Percentiles rank a stretch among this genome's conserved stretches.
Evolutionary conservation across 1,140 invertebrate species (phyloP).

Genomic region (Drosophila micromelanica): DNA sequence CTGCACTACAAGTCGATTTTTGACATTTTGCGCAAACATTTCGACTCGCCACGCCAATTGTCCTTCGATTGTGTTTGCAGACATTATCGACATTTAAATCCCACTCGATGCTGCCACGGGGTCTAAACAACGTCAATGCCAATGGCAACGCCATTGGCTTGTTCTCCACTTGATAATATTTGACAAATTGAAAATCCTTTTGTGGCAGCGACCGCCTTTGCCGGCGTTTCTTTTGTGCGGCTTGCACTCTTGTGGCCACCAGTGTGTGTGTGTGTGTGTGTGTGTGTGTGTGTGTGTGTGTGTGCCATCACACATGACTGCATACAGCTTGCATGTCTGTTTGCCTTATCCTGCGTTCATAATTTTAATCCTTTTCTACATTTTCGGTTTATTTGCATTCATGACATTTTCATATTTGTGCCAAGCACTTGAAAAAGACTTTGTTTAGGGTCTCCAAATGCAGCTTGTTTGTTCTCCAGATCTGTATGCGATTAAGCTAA

Average conservation of each 20-base stretch:
- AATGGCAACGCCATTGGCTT: constrained; percentile 33
- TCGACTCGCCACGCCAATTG: constrained; percentile 33
- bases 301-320: constrained; percentile 43
- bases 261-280: constrained; percentile 12
- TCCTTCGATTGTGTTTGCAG: constrained; percentile 62
- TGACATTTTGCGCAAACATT: constrained; percentile 65
- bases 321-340: constrained; percentile 39
- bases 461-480: neutral
- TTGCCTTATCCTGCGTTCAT: constrained; percentile 72
- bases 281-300: constrained; percentile 11
- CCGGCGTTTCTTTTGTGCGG: constrained; percentile 52
- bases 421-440: constrained; percentile 22
- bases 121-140: constrained; percentile 34
- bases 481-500: constrained; percentile 8
- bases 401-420: constrained; percentile 30
- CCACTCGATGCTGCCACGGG: constrained; percentile 53
- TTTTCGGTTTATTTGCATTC: constrained; percentile 67
- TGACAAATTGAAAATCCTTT: constrained; percentile 81
- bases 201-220: constrained; percentile 40
- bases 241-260: constrained; percentile 5
- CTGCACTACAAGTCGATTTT: constrained; percentile 72
- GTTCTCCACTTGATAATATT: constrained; percentile 71
- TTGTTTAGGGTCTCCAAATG: neutral
- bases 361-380: constrained; percentile 78
- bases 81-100: constrained; percentile 83